Evolutionary conservation across 2,797 vertebrate species (phyloP), one percentile per base, ranked within the genome.

Genomic region (Syngnathus rostellatus): DNA sequence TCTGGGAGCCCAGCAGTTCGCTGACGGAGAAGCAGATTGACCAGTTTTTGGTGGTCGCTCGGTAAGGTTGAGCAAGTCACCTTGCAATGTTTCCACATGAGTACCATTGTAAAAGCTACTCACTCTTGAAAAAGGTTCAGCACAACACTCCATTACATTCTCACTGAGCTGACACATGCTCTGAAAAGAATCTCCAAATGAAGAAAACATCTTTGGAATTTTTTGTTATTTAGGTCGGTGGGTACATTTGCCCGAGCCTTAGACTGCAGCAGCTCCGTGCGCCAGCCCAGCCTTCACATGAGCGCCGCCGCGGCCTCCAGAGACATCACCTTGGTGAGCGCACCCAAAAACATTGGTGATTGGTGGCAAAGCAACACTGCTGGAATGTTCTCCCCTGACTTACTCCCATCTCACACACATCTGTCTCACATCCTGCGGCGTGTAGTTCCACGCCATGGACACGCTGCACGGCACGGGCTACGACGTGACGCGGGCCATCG

Each of bases 241-340:
- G 96, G 97, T 70, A 99, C 97, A 0, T 98, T 99, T 46, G 95
- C 95, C 17, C 91, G 95, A 78, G 97, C 95, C 21, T 87, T 98
- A 78, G 96, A 98, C 85, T 99, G 97, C 89, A 98, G 95, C 68
- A 99, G 97, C 87, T 98, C 96, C 16, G 94, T 99, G 80, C 93
- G 96, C 55, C 96, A 99, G 89, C 96, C 96, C 68, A 99, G 96
- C 83, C 92, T 99, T 72, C 97, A 99, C 84, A 99, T 99, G 97
- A 99, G 97, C 3, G 97, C 97, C 19, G 97, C 96, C 9, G 91
- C 91, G 68, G 92, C 91, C 77, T 93, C 92, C 75, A 89, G 97
- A 81, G 97, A 99, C 89, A 99, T 99, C 89, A 99, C 96, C 0
- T 86, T 98, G 94, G 96, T 98, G 88, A 92, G 91, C 75, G 1